These are phyloP conservation scores for Capitella teleta DNA, from an alignment of 1,140 invertebrate species.

Conservation along the genomic window DNA sequence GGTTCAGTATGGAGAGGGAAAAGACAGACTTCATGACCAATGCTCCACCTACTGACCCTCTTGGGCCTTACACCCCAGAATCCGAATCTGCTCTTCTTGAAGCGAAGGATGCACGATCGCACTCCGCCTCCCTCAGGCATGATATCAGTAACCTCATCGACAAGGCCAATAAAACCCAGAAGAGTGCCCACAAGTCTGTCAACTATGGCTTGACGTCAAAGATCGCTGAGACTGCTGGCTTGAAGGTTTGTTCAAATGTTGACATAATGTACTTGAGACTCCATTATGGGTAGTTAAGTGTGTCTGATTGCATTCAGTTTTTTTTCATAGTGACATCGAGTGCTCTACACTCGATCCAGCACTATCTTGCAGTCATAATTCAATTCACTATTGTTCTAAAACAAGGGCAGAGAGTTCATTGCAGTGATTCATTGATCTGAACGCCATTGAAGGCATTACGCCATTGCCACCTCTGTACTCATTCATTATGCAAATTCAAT, in stretches of 20 bases:
- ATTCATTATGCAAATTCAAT: background rate
- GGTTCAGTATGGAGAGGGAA: slow-evolving; percentile 6
- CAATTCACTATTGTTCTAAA: too few relatives aligned
- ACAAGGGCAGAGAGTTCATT: too few relatives aligned
- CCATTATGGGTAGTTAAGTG: background rate
- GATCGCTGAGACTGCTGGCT: slow-evolving; percentile 32
- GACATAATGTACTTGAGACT: background rate
- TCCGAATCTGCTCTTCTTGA: slow-evolving; percentile 29
- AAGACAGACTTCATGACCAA: slow-evolving; percentile 18
- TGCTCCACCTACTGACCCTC: slow-evolving; percentile 25
- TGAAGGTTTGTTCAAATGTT: slow-evolving; percentile 22
- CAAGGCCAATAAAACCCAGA: slow-evolving; percentile 27
- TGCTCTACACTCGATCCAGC: slow-evolving; percentile 34
- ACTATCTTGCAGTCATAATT: slow-evolving; percentile 24
- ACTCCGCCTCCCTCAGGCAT: slow-evolving; percentile 25
- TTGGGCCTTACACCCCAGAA: slow-evolving; percentile 38
- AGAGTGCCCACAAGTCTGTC: slow-evolving; percentile 34
- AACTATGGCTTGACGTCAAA: slow-evolving; percentile 38
- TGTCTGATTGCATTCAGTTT: background rate
- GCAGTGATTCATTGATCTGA: too few relatives aligned
- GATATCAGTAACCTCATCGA: slow-evolving; percentile 29
- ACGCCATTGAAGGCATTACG: too few relatives aligned
- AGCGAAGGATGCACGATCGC: slow-evolving; percentile 23
- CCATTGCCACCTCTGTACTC: too few relatives aligned
- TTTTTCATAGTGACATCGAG: slow-evolving; percentile 12